These are phyloP conservation scores for Nephrocerus scutellatus DNA, from an alignment of 2,888 invertebrate genomes.

Conservation along the genomic window DNA sequence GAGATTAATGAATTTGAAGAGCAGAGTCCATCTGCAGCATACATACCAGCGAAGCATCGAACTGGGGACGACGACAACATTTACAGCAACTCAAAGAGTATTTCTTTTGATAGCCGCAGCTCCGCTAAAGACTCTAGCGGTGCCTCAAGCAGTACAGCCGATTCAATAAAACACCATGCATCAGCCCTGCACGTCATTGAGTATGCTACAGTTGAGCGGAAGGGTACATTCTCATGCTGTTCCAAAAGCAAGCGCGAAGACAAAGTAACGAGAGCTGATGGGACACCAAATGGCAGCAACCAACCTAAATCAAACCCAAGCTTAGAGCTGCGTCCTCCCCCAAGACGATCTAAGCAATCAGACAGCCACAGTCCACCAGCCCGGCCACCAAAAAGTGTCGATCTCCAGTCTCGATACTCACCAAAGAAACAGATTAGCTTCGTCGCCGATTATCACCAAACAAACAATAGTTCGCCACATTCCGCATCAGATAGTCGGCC, in stretches of 20 bases:
- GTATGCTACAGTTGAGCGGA: constrained; percentile 65
- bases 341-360: constrained; percentile 55
- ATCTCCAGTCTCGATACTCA: constrained; percentile 42
- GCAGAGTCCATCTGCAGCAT: neutral
- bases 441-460: constrained; percentile 8
- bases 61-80: constrained; percentile 35
- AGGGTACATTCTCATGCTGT: constrained; percentile 67
- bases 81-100: constrained; percentile 52
- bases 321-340: constrained; percentile 53
- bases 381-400: constrained; percentile 59
- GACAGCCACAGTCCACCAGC: constrained; percentile 62
- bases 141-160: constrained; percentile 5
- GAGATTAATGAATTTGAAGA: constrained; percentile 15
- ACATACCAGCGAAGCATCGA: constrained; percentile 4
- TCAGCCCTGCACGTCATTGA: constrained; percentile 54
- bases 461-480: constrained; percentile 2
- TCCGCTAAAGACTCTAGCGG: constrained; percentile 1
- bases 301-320: constrained; percentile 46
- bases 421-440: constrained; percentile 36
- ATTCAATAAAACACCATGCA: constrained; percentile 13
- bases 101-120: constrained; percentile 17
- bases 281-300: constrained; percentile 25
- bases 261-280: constrained; percentile 30
- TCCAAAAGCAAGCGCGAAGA: constrained; percentile 55
- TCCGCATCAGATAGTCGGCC: constrained; percentile 23